Conservation (phyloP, 2,888 invertebrate genomes). For the Idaea dimidiata region DNA sequence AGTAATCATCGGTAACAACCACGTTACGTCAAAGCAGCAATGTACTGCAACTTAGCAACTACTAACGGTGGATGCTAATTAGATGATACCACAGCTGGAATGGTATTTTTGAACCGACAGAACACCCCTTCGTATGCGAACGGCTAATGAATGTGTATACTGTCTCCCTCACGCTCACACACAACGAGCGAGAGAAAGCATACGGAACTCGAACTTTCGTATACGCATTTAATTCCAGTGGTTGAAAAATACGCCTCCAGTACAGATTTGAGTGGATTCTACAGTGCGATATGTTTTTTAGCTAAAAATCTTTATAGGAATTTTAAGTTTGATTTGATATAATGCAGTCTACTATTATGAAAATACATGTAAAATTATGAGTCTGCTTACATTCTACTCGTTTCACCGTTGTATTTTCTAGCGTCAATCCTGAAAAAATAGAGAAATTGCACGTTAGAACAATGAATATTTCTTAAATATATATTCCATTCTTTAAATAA, state of each 20-base stretch:
- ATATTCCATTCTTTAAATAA: background rate
- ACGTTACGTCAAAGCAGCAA: too few relatives aligned
- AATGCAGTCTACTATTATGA: slow-evolving; percentile 4
- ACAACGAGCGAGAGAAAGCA: too few relatives aligned
- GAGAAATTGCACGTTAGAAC: slow-evolving; percentile 1
- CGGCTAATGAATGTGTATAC: too few relatives aligned
- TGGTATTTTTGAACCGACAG: too few relatives aligned
- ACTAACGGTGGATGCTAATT: too few relatives aligned
- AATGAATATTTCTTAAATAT: background rate
- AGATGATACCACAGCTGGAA: too few relatives aligned
- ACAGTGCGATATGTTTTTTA: background rate
- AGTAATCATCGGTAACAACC: too few relatives aligned
- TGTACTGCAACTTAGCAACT: too few relatives aligned
- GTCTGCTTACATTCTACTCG: slow-evolving; percentile 12
- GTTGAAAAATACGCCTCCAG: background rate
- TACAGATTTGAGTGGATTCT: background rate
- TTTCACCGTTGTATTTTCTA: slow-evolving; percentile 9
- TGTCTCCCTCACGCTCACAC: too few relatives aligned
- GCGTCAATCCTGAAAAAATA: slow-evolving; percentile 36
- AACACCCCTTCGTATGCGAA: too few relatives aligned
- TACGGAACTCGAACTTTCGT: too few relatives aligned
- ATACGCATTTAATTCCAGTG: too few relatives aligned
- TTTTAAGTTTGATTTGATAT: background rate
- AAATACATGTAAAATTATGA: slow-evolving; percentile 5
- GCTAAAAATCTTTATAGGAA: background rate